phyloP scores from a whole-genome alignment of 1,140 invertebrate genomes.

The Cydia strobilella region DNA sequence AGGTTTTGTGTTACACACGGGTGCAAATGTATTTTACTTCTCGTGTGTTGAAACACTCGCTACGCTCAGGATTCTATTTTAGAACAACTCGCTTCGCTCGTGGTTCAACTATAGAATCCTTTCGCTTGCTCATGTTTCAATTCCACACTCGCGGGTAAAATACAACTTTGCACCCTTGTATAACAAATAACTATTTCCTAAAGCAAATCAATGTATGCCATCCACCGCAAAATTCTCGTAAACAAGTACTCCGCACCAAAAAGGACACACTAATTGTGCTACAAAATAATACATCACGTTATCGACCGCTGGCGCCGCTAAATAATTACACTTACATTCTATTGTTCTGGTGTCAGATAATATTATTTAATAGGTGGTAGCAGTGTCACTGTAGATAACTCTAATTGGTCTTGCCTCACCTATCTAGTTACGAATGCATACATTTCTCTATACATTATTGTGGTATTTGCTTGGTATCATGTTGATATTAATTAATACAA shows the following conservation, averaged over 20 bases:
- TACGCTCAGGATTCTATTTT: too few species aligned
- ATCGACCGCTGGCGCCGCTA: constrained; percentile 40
- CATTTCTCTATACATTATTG: background rate
- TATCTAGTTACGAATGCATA: constrained; percentile 9
- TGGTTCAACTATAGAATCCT: too few species aligned
- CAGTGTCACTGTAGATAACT: constrained; percentile 15
- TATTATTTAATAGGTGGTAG: constrained; percentile 33
- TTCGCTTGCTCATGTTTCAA: too few species aligned
- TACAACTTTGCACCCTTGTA: too few species aligned
- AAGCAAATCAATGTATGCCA: background rate
- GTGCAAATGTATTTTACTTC: too few species aligned
- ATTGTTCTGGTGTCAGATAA: constrained; percentile 33
- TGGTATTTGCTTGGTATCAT: background rate
- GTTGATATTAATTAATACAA: background rate
- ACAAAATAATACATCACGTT: constrained; percentile 68
- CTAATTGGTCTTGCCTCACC: constrained; percentile 25
- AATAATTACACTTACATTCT: constrained; percentile 29
- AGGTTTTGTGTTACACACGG: too few species aligned
- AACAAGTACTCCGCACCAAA: constrained; percentile 42
- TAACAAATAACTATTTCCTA: too few species aligned
- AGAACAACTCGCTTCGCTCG: too few species aligned
- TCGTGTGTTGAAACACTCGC: too few species aligned
- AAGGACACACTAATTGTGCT: constrained; percentile 58
- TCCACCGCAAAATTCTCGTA: background rate
- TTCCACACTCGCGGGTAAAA: too few species aligned